Conservation (phyloP, 2,113 vertebrate species). For the Beaufortia kweichowensis region DNA sequence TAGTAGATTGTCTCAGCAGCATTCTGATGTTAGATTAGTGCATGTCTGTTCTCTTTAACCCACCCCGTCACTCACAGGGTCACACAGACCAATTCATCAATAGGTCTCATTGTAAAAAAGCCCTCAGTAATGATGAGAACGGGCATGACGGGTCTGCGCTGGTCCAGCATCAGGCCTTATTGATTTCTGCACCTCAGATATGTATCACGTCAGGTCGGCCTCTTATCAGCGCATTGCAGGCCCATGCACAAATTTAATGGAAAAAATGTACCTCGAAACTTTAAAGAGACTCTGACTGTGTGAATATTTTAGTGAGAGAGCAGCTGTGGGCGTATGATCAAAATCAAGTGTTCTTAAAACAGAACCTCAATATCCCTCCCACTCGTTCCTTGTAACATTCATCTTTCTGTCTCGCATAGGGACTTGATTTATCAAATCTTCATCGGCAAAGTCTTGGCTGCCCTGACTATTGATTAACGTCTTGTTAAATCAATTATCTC, state of each 20-base stretch:
- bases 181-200: conserved; percentile 68
- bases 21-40: conserved; percentile 53
- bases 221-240: conserved; percentile 74
- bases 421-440: not conserved
- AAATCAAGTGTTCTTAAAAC: conserved; percentile 18
- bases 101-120: conserved; percentile 57
- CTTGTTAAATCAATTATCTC: not conserved
- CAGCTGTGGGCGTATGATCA: not conserved
- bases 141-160: conserved; percentile 27
- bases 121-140: conserved; percentile 57
- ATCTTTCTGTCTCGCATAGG: not conserved
- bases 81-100: conserved; percentile 61
- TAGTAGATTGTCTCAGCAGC: conserved; percentile 35
- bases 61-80: conserved; percentile 61
- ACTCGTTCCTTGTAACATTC: not conserved
- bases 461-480: not conserved
- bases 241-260: conserved; percentile 14
- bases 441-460: not conserved
- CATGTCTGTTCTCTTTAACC: conserved; percentile 55
- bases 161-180: conserved; percentile 68
- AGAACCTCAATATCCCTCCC: not conserved
- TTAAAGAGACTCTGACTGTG: conserved; percentile 13
- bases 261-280: conserved; percentile 4
- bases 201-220: conserved; percentile 61
- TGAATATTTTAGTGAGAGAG: not conserved